Evolutionary conservation across 2,113 vertebrate genomes (phyloP).

Genomic region (Amazona vittata): DNA sequence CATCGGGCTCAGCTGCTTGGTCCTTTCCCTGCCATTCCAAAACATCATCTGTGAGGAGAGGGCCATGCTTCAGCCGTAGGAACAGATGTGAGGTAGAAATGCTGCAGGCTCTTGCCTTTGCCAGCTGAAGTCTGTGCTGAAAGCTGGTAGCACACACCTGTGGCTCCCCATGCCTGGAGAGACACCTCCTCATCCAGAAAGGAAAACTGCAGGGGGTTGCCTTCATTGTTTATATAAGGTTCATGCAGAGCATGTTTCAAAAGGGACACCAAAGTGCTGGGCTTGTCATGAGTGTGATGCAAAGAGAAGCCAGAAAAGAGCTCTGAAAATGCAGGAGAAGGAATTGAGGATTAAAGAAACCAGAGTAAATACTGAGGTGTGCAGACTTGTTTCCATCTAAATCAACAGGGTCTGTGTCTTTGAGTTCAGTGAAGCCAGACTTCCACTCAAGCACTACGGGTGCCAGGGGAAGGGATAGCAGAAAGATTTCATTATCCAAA

Average conservation of each 20-base stretch:
- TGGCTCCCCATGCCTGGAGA: rapidly evolving
- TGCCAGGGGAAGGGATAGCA: background rate
- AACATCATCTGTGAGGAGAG: too few relatives aligned
- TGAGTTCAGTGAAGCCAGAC: background rate
- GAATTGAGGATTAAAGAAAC: background rate
- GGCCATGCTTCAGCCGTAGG: background rate
- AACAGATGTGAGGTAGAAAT: background rate
- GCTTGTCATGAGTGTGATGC: background rate
- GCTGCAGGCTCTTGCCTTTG: background rate
- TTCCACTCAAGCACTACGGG: background rate
- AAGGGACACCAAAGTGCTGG: background rate
- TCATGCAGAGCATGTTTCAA: background rate
- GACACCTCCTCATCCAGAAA: background rate
- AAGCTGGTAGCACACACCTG: background rate
- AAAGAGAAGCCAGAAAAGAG: background rate
- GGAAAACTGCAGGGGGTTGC: background rate
- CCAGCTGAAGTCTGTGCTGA: background rate
- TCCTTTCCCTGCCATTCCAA: background rate
- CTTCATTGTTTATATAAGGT: background rate
- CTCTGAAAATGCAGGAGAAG: background rate
- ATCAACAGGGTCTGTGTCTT: background rate
- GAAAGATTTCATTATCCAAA: background rate
- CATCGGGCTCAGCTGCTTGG: rapidly evolving
- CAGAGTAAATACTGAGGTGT: background rate
- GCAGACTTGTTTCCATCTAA: background rate